phyloP scores from a whole-genome alignment of 2,113 vertebrate species.

The Ornithorhynchus anatinus region DNA sequence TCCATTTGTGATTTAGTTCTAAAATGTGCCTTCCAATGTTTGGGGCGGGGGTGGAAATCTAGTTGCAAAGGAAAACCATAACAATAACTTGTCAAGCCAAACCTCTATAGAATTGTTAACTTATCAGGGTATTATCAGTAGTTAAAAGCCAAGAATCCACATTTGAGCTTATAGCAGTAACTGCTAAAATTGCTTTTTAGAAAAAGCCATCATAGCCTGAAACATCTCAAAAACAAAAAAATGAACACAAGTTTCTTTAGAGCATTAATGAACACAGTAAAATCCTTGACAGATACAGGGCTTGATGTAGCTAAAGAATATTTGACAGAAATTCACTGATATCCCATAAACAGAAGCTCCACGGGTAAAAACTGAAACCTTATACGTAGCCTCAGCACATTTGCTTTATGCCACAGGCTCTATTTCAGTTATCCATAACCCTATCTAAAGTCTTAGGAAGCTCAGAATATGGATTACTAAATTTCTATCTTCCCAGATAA shows the following conservation, averaged over 20 bases:
- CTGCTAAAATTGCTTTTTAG: not conserved
- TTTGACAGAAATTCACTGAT: not conserved
- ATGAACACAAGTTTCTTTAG: conserved; percentile 13
- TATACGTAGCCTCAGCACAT: not conserved
- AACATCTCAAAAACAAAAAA: not conserved
- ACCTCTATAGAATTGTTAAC: fast-evolving
- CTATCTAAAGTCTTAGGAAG: not conserved
- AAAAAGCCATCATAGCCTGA: not conserved
- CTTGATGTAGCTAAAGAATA: too few species aligned
- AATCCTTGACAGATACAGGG: conserved; percentile 10
- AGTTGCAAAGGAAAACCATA: fast-evolving
- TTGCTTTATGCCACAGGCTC: fast-evolving
- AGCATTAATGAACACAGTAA: conserved; percentile 27
- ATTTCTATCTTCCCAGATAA: not conserved
- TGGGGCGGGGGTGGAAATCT: too few species aligned
- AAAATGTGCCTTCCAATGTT: too few species aligned
- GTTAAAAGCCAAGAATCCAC: not conserved
- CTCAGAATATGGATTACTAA: not conserved
- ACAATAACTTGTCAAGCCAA: fast-evolving
- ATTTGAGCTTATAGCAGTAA: not conserved
- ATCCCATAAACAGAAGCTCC: not conserved
- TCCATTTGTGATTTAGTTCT: too few species aligned
- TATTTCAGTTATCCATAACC: fast-evolving
- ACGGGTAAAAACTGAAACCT: not conserved
- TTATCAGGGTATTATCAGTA: not conserved